Evolutionary conservation across 2,888 invertebrate genomes (phyloP), one percentile per base, ranked within the genome.

Genomic region (Vanessa cardui): DNA sequence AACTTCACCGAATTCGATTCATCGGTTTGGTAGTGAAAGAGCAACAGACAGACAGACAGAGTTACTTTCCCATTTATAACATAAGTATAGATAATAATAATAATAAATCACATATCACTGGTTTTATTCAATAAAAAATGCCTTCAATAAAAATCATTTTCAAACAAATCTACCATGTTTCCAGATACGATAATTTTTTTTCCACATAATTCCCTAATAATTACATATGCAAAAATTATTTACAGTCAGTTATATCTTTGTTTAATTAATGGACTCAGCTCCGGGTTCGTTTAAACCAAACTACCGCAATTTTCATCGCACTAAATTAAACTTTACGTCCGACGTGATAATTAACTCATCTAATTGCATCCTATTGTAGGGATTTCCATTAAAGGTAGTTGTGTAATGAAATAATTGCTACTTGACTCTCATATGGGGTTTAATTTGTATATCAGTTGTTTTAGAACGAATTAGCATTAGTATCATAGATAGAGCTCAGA

Each of bases 321-420:
- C 52, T 26, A 50, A 62, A 63, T 67, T 63, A 33, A 58, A 45
- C 52, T 62, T 67, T 67, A 67, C 45, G 18, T 31, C 44, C 52
- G 33, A 63, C 63, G 58, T 31, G 58, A 67, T 63, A 58, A 62
- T 67, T 63, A 61, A 59, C 52, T 63, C 52, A 46, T 67, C 67
- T 67, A 67, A 67, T 67, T 67, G 59, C 58, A 52, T 52, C 58
- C 62, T 44, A 62, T 63, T 66, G 66, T 62, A 39, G 61, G 49
- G 61, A 66, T 66, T 65, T 66, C 66, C 66, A 66, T 66, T 61
- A 66, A 49, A 58, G 21, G 46, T 44, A 56, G 39, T 16, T 6
- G n/a, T 50, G 58, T 58, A 58, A 59, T 59, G 50, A 61, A 15
- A 33, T 58, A 54, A 65, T 60, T 65, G 60, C 16, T 60, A 26